Percentiles rank a stretch among this genome's conserved stretches.
phyloP scores from a whole-genome alignment of 2,888 invertebrate genomes.

The Cybosia mesomella region DNA sequence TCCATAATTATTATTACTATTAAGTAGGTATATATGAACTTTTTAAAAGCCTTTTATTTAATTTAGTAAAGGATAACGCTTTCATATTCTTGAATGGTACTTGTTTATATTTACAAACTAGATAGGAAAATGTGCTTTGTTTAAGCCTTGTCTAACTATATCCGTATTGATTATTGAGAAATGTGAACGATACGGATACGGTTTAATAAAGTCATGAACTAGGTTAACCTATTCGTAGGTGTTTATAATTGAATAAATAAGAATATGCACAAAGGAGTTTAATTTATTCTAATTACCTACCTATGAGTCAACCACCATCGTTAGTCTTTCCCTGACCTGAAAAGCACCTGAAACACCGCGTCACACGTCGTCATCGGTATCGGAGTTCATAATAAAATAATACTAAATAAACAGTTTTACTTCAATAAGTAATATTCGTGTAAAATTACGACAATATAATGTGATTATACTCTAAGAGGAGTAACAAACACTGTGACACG shows the following conservation, averaged over 20 bases:
- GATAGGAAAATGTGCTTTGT: neutral
- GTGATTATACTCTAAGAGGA: too few species aligned
- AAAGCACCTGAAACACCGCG: too few species aligned
- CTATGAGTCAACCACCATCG: too few species aligned
- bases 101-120: neutral
- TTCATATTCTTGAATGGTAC: too few species aligned
- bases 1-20: neutral
- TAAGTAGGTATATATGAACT: neutral
- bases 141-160: neutral
- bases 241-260: neutral
- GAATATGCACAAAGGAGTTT: neutral
- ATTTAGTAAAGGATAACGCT: too few species aligned
- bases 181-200: slow-evolving; percentile 1
- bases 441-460: too few species aligned
- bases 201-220: neutral
- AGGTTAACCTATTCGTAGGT: neutral
- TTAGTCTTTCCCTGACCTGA: neutral
- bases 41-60: too few species aligned
- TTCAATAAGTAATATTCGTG: too few species aligned
- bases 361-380: too few species aligned
- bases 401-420: too few species aligned
- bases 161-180: slow-evolving; percentile 2
- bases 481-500: too few species aligned
- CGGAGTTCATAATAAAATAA: too few species aligned
- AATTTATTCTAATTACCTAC: neutral